Percentiles rank a stretch among this genome's conserved stretches.
Evolutionary conservation across 2,113 vertebrate genomes (phyloP).

Genomic region (Nesospiza acunhae): DNA sequence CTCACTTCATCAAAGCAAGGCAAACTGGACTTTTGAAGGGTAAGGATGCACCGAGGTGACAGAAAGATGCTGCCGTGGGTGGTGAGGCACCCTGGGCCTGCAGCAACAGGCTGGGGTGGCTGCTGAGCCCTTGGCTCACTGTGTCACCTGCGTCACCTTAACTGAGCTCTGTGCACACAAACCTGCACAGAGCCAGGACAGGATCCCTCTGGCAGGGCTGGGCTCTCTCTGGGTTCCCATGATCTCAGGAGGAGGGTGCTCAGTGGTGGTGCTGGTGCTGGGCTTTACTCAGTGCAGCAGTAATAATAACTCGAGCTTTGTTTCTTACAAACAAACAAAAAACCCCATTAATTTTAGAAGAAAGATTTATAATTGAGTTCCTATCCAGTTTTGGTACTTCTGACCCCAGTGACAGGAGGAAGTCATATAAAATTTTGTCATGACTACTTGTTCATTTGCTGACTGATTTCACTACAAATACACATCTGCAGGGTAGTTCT

Average conservation of each 20-base stretch:
- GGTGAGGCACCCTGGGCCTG: neutral
- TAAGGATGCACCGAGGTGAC: neutral
- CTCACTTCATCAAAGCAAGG: neutral
- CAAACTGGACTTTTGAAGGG: neutral
- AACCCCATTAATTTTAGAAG: neutral
- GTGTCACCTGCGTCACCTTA: neutral
- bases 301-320: neutral
- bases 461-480: neutral
- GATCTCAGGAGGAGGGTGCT: neutral
- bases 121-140: neutral
- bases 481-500: neutral
- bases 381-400: neutral
- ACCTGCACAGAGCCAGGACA: neutral
- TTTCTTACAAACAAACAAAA: neutral
- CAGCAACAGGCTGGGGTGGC: neutral
- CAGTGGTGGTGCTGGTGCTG: neutral
- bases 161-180: neutral
- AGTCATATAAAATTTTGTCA: neutral
- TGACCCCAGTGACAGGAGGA: neutral
- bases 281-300: rapidly evolving
- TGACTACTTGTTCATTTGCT: neutral
- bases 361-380: neutral
- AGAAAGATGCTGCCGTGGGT: neutral
- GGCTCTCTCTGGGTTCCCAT: neutral
- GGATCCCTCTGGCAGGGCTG: rapidly evolving